Base-by-base conservation (phyloP, 2,888 invertebrate genomes). In the Neuroscelio doddi region DNA sequence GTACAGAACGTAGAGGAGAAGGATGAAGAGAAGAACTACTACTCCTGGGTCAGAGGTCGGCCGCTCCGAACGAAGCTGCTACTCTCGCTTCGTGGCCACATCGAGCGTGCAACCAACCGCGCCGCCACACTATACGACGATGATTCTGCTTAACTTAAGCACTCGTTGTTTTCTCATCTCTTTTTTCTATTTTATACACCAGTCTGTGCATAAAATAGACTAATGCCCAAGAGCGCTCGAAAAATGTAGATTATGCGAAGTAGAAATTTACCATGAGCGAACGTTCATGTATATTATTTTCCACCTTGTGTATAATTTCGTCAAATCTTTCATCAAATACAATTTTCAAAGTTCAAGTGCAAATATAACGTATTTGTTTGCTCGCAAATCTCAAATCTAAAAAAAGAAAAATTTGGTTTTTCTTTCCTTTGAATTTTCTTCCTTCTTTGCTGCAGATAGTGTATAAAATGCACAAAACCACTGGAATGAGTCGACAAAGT, bases 21-120 rank as follows among this genome's bases (percentile, higher is more conserved):
- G 70, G 73, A 79, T 70, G 71, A 70, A 77, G 75, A 76, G 75
- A 79, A 73, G 64, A n/a, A n/a, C n/a, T n/a, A n/a, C n/a, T n/a
- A n/a, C n/a, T 76, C 71, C 68, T 69, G 77, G 79, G 81, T 81
- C 81, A 79, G 70, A 72, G 80, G 79, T 81, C 77, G 78, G 78
- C 72, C 75, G 76, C 70, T 80, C 72, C 79, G 78, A 79, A 80
- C 80, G 73, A 78, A 77, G 76, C 74, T 74, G 76, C 72, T n/a
- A n/a, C n/a, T 73, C 75, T 70, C 71, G 69, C 63, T 76, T 75
- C 73, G 71, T 71, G 70, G 77, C 74, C 70, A 77, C 78, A 78
- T 77, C 74, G 70, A 70, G 62, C 68, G 68, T n/a, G n/a, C n/a
- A n/a, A n/a, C n/a, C 70, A 68, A 62, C 55, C 58, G 52, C 51